A percentile compares a stretch with the other conserved stretches of the same genome.
phyloP scores from a whole-genome alignment of 1,140 invertebrate species.

The Calephelis nemesis region DNA sequence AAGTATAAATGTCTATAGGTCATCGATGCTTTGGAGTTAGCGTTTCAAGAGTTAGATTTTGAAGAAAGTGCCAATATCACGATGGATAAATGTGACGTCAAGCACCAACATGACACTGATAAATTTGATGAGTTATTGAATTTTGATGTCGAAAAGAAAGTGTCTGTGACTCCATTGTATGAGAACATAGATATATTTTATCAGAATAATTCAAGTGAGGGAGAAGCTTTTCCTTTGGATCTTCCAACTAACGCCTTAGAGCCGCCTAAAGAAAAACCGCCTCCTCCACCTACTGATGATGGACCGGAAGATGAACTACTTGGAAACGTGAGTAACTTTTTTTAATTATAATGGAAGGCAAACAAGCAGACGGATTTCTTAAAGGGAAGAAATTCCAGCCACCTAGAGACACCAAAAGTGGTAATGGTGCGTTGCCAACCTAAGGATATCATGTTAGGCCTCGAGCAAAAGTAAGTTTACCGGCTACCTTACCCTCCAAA shows the following conservation, averaged over 20 bases:
- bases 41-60: slow-evolving; percentile 81
- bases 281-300: slow-evolving; percentile 87
- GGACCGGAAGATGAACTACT: slow-evolving; percentile 65
- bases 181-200: slow-evolving; percentile 81
- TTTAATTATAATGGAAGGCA: neutral
- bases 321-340: slow-evolving; percentile 59
- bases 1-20: slow-evolving; percentile 58
- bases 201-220: slow-evolving; percentile 51
- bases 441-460: too few species aligned
- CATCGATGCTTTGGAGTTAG: slow-evolving; percentile 81
- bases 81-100: slow-evolving; percentile 40
- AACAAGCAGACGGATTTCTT: too few species aligned
- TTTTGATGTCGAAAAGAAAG: slow-evolving; percentile 54
- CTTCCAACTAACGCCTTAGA: slow-evolving; percentile 82
- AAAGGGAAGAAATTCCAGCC: too few species aligned
- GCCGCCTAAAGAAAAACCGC: slow-evolving; percentile 92
- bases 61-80: slow-evolving; percentile 63
- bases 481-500: too few species aligned
- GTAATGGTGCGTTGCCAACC: too few species aligned
- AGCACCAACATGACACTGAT: slow-evolving; percentile 27
- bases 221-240: slow-evolving; percentile 63
- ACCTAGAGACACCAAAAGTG: too few species aligned
- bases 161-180: slow-evolving; percentile 76
- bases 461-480: too few species aligned
- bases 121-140: slow-evolving; percentile 41